Evolutionary conservation across 2,888 invertebrate genomes (phyloP), one percentile per base, ranked within the genome.

Genomic region (Tenthredo notha): DNA sequence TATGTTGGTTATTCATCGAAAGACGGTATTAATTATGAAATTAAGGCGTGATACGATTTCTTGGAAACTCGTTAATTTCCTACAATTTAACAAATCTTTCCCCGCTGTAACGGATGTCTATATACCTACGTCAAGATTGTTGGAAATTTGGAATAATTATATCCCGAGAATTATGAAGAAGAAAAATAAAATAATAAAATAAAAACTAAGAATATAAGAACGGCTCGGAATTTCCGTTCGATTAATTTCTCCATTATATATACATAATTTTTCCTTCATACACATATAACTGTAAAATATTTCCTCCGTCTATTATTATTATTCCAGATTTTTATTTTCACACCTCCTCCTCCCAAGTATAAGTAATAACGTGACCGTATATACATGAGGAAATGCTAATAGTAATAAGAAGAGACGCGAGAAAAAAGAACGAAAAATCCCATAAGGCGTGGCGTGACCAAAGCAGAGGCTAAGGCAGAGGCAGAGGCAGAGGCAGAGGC

Each of bases 401-500:
- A 25, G 25, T 61, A 61, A 61, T 61, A 61, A 43, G 21, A 74
- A n/a, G n/a, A 61, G 40, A 40, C 47, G 6, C 9, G 43, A 74
- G 37, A 58, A 21, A 83, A 58, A 21, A 83, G 82, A 50, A 72
- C 50, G 77, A 78, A 72, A 70, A 67, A 84, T 43, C 50, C 43
- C 67, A 61, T 29, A 70, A 72, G 84, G 37, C 84, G 58, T 78
- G 77, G 78, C 50, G 80, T 74, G 67, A 61, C 84, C 85, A 47
- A 80, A 80, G 65, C 65, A 65, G 15, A 77, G 86, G 80, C 80
- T 33, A 33, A 4, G 33, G 4, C 33, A 33, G 50, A 80, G 84
- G 65, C 65, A 65, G 18, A 77, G 86, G 80, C 80, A 86, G 50
- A 80, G 84, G 33, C 67, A 67, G 18, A 77, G 86, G 80, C 80